These are phyloP conservation scores for Xiphias gladius DNA, from an alignment of 2,113 vertebrate species.

Conservation along the genomic window DNA sequence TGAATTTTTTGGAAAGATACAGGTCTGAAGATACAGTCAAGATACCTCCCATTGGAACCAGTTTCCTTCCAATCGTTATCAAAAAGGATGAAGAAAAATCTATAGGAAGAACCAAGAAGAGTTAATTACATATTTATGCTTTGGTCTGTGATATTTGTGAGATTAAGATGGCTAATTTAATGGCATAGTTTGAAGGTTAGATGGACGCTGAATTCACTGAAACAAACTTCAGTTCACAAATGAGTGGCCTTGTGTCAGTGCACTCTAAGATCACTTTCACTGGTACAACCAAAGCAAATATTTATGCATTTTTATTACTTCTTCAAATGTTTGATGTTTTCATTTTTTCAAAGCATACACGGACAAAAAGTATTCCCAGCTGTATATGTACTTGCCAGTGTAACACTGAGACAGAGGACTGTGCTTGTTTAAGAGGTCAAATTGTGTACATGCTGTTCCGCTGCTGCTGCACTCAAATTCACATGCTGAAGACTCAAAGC, in stretches of 20 bases:
- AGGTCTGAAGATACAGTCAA: too few relatives aligned
- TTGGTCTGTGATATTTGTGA: background rate
- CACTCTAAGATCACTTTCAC: background rate
- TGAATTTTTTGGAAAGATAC: too few relatives aligned
- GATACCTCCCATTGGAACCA: background rate
- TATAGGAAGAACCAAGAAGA: background rate
- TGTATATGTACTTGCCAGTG: slow-evolving; percentile 5
- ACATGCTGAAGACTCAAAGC: slow-evolving; percentile 38
- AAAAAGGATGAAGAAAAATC: background rate
- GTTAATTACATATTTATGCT: background rate
- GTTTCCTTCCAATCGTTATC: background rate
- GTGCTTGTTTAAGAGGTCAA: slow-evolving; percentile 46
- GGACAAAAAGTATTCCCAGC: slow-evolving; percentile 24
- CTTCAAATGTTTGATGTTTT: background rate
- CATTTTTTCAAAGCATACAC: background rate
- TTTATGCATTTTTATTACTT: slow-evolving; percentile 10
- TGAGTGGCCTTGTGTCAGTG: background rate
- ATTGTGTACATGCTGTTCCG: slow-evolving; percentile 30
- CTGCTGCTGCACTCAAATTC: slow-evolving; percentile 25
- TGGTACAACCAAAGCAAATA: background rate
- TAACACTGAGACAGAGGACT: slow-evolving; percentile 48
- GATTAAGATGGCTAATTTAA: background rate
- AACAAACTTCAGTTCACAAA: background rate
- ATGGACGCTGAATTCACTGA: background rate
- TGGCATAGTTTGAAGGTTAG: background rate